Percentiles rank a stretch among this genome's conserved stretches.
Conservation (phyloP, 2,113 vertebrate species). For the Pavo muticus region DNA sequence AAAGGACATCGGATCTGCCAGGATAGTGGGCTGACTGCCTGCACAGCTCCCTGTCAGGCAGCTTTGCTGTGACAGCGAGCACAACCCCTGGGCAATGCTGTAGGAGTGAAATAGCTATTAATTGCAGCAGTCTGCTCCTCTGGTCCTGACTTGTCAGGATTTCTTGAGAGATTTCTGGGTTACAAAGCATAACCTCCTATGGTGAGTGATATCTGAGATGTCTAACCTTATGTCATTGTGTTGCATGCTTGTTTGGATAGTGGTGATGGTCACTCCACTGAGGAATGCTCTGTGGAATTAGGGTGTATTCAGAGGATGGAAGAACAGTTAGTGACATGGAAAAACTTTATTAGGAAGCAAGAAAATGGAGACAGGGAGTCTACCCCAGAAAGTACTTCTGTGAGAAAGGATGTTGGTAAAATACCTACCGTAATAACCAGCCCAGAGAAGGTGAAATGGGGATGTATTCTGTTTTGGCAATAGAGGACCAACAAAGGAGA, state of each 20-base stretch:
- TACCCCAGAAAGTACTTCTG: background rate
- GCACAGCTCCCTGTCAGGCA: accelerated
- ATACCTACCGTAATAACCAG: background rate
- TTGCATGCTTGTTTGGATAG: background rate
- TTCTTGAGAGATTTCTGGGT: background rate
- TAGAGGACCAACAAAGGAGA: background rate
- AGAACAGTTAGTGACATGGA: background rate
- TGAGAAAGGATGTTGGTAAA: background rate
- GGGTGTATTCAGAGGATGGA: background rate
- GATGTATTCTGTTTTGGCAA: background rate
- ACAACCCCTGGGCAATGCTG: accelerated
- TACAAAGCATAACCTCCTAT: background rate
- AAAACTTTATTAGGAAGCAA: background rate
- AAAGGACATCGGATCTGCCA: background rate
- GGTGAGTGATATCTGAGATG: background rate
- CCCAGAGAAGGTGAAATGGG: background rate
- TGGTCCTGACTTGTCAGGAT: background rate
- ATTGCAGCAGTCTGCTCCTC: background rate
- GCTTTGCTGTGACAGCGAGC: background rate
- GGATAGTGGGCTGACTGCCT: background rate
- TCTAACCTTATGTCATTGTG: background rate
- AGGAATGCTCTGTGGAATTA: background rate
- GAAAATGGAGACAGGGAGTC: background rate
- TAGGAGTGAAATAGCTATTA: background rate
- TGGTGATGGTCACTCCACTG: background rate